Evolutionary conservation across 2,113 vertebrate genomes (phyloP), one percentile per base, ranked within the genome.

Genomic region (Hippocampus barbouri): DNA sequence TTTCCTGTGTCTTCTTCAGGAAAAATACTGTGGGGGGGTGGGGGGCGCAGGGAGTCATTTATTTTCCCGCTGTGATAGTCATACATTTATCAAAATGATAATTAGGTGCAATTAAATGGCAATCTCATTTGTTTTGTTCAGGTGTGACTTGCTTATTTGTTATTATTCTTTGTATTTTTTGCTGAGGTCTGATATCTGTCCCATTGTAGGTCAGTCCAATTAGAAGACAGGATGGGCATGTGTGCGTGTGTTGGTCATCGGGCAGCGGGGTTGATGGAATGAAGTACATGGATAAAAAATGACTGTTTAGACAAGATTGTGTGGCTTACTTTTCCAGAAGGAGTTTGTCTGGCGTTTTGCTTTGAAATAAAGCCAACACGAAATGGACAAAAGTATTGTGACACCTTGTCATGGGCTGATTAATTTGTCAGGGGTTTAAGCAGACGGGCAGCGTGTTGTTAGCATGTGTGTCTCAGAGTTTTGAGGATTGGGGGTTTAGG

Each of bases 1-100:
- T 89, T 88, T 69, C 79, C 68, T 68, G 79, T 87, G 84, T 76
- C 86, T 87, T 90, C 87, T 89, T 90, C 73, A 68, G 88, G 87
- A 87, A 86, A 78, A 76, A 75, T 77, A 68, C 83, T 77, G 79
- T 38, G 5, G 34, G 34, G 5, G 14, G 43, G 43, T 51, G 79
- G 86, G 82, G 71, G 77, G 81, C 76, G 34, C 16, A 4, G 87
- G 80, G 87, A 85, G 79, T 84, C 88, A 88, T 92, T 92, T 91
- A 89, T 91, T 90, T 89, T 84, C 83, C 86, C 40, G 71, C 85
- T 85, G 86, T 90, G 89, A 93, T 92, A 92, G 91, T 88, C 89
- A 83, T 89, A 87, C 92, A 94, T 93, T 94, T 92, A 93, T 95
- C 92, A 94, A 91, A 94, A 93, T 93, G 93, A 91, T 92, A 93